Percentiles rank a stretch among this genome's conserved stretches.
Evolutionary conservation across 1,140 invertebrate genomes (phyloP).

Genomic region (Sinella curviseta): DNA sequence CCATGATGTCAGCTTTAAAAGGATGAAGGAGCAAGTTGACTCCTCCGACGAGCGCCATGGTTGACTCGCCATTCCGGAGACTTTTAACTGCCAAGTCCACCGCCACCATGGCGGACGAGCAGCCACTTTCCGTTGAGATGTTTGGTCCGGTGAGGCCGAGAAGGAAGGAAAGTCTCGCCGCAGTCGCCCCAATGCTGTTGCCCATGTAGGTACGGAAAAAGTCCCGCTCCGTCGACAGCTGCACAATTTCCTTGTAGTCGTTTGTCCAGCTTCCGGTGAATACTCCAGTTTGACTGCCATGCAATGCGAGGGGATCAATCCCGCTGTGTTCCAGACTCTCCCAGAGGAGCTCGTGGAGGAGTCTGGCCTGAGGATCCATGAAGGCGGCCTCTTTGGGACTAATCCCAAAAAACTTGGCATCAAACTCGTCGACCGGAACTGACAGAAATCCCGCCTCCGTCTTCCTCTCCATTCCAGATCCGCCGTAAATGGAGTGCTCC

Average conservation of each 20-base stretch:
- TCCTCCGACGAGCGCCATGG: not conserved
- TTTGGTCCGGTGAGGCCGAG: not conserved
- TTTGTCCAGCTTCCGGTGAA: slow-evolving; percentile 30
- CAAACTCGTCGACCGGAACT: slow-evolving; percentile 53
- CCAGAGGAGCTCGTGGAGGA: slow-evolving; percentile 64
- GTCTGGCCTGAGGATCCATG: slow-evolving; percentile 65
- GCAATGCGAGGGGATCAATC: slow-evolving; percentile 8
- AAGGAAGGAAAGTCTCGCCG: not conserved
- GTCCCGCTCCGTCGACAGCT: not conserved
- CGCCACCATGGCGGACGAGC: not conserved
- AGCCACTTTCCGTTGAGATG: not conserved
- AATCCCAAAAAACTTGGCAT: slow-evolving; percentile 61
- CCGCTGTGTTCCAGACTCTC: slow-evolving; percentile 62
- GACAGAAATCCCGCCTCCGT: slow-evolving; percentile 30
- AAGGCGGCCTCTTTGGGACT: slow-evolving; percentile 60
- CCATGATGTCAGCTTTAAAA: not conserved
- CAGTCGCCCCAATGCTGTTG: not conserved
- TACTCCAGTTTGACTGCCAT: slow-evolving; percentile 33
- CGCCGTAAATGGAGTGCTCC: not conserved
- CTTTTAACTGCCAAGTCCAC: not conserved
- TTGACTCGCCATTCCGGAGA: not conserved
- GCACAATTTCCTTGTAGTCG: not conserved
- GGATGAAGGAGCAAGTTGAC: slow-evolving; percentile 15
- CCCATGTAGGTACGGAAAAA: slow-evolving; percentile 16
- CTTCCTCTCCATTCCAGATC: not conserved